phyloP scores from a whole-genome alignment of 2,113 vertebrate species.

The Theristicus caerulescens region DNA sequence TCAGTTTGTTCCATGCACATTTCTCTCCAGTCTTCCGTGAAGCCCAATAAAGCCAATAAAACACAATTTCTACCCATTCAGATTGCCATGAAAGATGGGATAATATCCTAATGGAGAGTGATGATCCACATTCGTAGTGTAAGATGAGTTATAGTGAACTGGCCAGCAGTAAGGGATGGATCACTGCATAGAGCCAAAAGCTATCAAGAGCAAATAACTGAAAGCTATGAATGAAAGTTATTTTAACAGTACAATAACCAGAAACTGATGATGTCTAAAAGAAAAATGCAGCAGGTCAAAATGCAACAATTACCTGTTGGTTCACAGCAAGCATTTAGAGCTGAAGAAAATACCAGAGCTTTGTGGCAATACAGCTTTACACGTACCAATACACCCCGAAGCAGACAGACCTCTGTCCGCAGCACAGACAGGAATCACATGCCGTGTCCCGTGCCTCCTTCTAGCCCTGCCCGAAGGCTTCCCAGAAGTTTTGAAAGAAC shows the following conservation, averaged over 20 bases:
- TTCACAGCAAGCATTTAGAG: background rate
- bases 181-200: background rate
- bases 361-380: background rate
- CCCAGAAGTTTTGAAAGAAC: background rate
- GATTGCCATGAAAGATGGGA: background rate
- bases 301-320: background rate
- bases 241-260: background rate
- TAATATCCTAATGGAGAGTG: background rate
- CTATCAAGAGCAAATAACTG: background rate
- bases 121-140: background rate
- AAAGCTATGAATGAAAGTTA: background rate
- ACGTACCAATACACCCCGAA: fast-evolving
- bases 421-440: fast-evolving
- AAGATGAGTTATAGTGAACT: background rate
- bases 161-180: background rate
- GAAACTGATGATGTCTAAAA: background rate
- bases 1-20: background rate
- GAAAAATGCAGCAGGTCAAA: background rate
- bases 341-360: background rate
- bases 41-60: background rate
- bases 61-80: background rate
- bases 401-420: background rate
- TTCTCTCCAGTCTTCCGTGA: background rate
- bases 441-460: fast-evolving
- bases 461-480: background rate